Evolutionary conservation across 2,888 invertebrate genomes (phyloP), one percentile per base, ranked within the genome.

Genomic region (Nemotelus nigrinus): DNA sequence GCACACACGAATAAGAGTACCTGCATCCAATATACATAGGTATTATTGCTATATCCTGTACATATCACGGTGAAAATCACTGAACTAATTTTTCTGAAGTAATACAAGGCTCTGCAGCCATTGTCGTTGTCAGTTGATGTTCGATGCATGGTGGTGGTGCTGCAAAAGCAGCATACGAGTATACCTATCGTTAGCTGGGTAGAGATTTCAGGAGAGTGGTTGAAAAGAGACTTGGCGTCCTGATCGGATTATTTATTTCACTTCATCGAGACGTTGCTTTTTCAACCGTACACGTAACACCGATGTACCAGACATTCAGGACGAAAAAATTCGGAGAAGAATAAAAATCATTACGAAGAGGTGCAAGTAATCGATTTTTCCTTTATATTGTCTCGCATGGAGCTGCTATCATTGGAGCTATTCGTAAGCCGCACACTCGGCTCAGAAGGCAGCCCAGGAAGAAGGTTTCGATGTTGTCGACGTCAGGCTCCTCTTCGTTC

Each of bases 311-410:
- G 10, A 25, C 43, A 63, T 25, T 43, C 25, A 43, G 25, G 5
- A 43, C 25, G 43, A 60, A 60, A 74, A 60, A 25, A 25, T 25
- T 25, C 25, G 25, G 25, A 25, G 25, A 25, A 45, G 58, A 58
- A 45, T 8, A 72, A 47, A 60, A 74, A 48, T 60, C 60, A 60
- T 74, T 63, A 63, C 47, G 74, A 57, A 43, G 45, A 70, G 74
- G 74, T 74, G 74, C 74, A 74, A 74, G 74, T 74, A 74, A 74
- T 74, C 74, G 74, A 74, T 74, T 74, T 74, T 72, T 74, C 63
- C 3, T 63, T 39, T 55, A 41, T 43, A 39, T 74, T 74, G 48
- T 74, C 63, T 48, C 63, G 60, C 8, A 63, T 48, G 60, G 7
- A 41, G 48, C 10, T 1, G 25, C 25, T 25, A 58, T 57, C 57